Evolutionary conservation across 2,888 invertebrate genomes (phyloP).

Genomic region (Nebria brevicollis): DNA sequence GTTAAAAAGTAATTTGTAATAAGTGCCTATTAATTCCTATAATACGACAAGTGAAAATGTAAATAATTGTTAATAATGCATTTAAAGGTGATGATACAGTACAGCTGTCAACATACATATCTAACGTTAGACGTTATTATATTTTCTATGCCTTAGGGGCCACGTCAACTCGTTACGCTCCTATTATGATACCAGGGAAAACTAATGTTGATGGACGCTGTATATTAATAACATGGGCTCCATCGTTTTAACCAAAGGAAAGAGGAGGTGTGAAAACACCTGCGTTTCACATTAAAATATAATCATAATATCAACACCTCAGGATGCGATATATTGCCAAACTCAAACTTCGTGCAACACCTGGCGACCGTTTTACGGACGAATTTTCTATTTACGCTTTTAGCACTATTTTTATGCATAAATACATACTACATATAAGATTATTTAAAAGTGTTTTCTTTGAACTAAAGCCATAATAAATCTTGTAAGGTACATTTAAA

Average conservation of each 20-base stretch:
- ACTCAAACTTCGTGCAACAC: not conserved
- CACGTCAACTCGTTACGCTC: constrained; percentile 4
- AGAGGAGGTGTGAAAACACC: constrained; percentile 18
- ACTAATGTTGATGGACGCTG: constrained; percentile 43
- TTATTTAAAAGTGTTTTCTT: too few species aligned
- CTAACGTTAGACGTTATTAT: constrained; percentile 18
- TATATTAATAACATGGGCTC: constrained; percentile 36
- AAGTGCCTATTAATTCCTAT: not conserved
- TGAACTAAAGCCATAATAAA: too few species aligned
- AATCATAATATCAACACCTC: constrained; percentile 6
- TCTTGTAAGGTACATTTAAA: too few species aligned
- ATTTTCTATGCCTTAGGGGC: not conserved
- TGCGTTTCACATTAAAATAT: constrained; percentile 32
- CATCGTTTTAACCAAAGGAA: constrained; percentile 27
- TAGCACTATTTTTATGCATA: not conserved
- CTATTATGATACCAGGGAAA: constrained; percentile 21
- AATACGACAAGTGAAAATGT: not conserved
- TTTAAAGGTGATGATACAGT: constrained; percentile 23
- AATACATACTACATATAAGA: too few species aligned
- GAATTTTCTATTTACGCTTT: not conserved
- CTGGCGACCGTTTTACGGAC: not conserved
- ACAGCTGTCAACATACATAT: constrained; percentile 21
- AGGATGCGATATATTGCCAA: not conserved
- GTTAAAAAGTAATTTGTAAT: not conserved
- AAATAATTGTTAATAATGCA: not conserved